Evolutionary conservation across 2,113 vertebrate genomes (phyloP).

Genomic region (Speoplatyrhinus poulsoni): DNA sequence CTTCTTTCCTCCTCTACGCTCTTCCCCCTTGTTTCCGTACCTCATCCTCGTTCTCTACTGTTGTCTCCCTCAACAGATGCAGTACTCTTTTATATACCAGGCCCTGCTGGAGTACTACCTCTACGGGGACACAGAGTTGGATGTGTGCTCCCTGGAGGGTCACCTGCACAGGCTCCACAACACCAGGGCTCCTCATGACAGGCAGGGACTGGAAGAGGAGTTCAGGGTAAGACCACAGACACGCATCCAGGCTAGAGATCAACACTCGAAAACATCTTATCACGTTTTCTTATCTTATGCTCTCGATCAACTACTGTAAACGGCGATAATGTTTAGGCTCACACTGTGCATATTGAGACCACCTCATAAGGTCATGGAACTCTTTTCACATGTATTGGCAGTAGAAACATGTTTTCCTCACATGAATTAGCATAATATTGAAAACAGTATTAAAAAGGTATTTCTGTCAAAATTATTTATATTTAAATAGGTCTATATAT

Average conservation of each 20-base stretch:
- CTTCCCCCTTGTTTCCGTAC: neutral
- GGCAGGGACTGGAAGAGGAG: slow-evolving; percentile 93
- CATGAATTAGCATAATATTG: no score
- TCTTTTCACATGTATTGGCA: no score
- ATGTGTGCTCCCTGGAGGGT: slow-evolving; percentile 95
- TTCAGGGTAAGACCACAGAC: slow-evolving; percentile 83
- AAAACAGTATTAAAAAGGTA: no score
- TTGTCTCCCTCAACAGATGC: slow-evolving; percentile 79
- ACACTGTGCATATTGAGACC: no score
- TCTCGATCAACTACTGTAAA: no score
- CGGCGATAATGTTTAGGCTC: no score
- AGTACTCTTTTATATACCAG: slow-evolving; percentile 99
- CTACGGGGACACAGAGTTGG: slow-evolving; percentile 96
- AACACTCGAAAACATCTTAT: no score
- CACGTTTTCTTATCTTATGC: no score
- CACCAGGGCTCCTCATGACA: slow-evolving; percentile 82
- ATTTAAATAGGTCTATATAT: no score
- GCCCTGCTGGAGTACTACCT: slow-evolving; percentile 96
- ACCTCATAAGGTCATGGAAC: no score
- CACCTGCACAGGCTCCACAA: slow-evolving; percentile 89
- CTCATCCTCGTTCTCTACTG: neutral
- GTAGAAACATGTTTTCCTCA: no score
- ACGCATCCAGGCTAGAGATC: neutral
- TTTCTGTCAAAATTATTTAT: no score
- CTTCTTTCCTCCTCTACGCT: neutral